Evolutionary conservation across 2,888 invertebrate species (phyloP).

Genomic region (Archaeoteleia sp.): DNA sequence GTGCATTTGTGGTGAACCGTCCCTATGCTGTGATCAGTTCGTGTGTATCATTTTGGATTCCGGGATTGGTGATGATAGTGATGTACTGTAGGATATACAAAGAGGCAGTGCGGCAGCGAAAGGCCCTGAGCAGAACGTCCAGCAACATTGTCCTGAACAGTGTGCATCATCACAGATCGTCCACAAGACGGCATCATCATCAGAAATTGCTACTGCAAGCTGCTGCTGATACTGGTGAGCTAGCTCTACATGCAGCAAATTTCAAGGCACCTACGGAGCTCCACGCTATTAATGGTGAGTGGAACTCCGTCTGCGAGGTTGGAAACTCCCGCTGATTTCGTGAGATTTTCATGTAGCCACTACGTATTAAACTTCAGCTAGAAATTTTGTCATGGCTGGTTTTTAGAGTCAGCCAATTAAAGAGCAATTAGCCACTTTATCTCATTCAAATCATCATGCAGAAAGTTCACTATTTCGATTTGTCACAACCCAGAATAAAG

Average conservation of each 20-base stretch:
- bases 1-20: conserved; percentile 89
- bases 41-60: conserved; percentile 94
- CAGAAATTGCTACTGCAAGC: conserved; percentile 72
- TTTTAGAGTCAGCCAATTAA: too few relatives aligned
- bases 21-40: conserved; percentile 92
- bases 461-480: too few relatives aligned
- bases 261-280: conserved; percentile 68
- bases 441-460: too few relatives aligned
- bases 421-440: too few relatives aligned
- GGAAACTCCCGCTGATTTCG: conserved; percentile 28
- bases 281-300: conserved; percentile 68
- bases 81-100: conserved; percentile 90
- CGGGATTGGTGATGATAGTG: conserved; percentile 92
- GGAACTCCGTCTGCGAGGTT: conserved; percentile 48
- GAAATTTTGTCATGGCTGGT: neutral
- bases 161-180: conserved; percentile 87
- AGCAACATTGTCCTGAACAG: conserved; percentile 90
- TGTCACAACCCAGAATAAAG: too few relatives aligned
- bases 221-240: conserved; percentile 70
- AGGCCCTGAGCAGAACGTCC: conserved; percentile 89
- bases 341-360: neutral
- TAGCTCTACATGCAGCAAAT: conserved; percentile 64
- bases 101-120: conserved; percentile 88
- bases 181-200: conserved; percentile 82
- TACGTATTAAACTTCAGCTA: too few relatives aligned